Evolutionary conservation across 1,140 invertebrate species (phyloP), one percentile per base, ranked within the genome.

Genomic region (Bicyclus anynana): DNA sequence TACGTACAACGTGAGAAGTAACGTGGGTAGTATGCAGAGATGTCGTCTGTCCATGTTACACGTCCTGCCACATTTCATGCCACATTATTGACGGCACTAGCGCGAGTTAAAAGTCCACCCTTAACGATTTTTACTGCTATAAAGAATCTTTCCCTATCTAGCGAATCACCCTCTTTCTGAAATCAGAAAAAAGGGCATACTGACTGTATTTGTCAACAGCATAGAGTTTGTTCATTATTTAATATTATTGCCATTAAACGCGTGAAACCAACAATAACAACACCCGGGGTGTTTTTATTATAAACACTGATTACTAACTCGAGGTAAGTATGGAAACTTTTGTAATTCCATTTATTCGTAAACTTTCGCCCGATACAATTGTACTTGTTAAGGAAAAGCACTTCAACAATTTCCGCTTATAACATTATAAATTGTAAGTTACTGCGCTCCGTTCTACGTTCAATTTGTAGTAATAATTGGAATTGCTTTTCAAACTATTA

Each of bases 401-500:
- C 56, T 52, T 42, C 23, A 16, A 20, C 5, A 47, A 26, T 52
- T 47, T 51, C 21, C 49, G 26, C 6, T 59, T 59, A 52, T 27
- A 52, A 35, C 29, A 59, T 59, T 53, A 59, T 47, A 59, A 59
- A 44, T 59, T 48, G 48, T 40, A 47, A 53, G 20, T 44, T 51
- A 51, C 17, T 13, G 38, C 13, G 46, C 16, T 42, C 14, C n/a
- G 14, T 23, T 23, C 18, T 51, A 42, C 12, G 38, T 48, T 53
- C 42, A 40, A 53, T 53, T 53, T 53, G 50, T 35, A 40, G 33
- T 33, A 53, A 53, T 59, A 59, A 59, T 53, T 46, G 50, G 44
- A 59, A 53, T 59, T 59, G 50, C 57, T 53, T 59, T 59, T 26
- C 13, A 40, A 59, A 29, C 50, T 48, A 49, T 53, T 48, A 53